Conservation (phyloP, 2,888 invertebrate species). For the Alloplasta piceator region DNA sequence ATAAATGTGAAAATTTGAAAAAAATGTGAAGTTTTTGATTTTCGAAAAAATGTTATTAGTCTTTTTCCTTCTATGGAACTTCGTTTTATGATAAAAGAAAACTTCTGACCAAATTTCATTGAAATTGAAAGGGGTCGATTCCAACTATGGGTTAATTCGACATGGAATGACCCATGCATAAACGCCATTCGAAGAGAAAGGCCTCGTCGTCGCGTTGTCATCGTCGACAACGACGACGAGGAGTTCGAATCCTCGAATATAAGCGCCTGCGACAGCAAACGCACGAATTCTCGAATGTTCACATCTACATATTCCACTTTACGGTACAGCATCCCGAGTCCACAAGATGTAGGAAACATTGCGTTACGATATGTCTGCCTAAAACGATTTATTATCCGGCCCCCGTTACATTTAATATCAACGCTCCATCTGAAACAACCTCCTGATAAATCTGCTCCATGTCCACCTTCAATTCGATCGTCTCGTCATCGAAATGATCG, state of each 20-base stretch:
- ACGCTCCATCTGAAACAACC: slow-evolving; percentile 24
- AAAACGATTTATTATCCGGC: slow-evolving; percentile 40
- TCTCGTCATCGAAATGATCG: too few species aligned
- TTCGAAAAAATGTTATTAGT: too few species aligned
- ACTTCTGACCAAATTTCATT: too few species aligned
- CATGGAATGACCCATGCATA: too few species aligned
- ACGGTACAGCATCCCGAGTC: slow-evolving; percentile 8
- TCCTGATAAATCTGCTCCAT: neutral
- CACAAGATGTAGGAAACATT: slow-evolving; percentile 45
- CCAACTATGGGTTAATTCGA: too few species aligned
- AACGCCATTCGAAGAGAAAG: slow-evolving; percentile 53
- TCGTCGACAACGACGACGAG: slow-evolving; percentile 22
- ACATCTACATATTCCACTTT: neutral
- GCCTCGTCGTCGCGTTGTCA: slow-evolving; percentile 29
- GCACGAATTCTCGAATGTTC: slow-evolving; percentile 28
- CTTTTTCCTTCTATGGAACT: too few species aligned
- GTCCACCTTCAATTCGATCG: too few species aligned
- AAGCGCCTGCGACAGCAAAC: neutral
- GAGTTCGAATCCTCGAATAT: slow-evolving; percentile 46
- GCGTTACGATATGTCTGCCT: slow-evolving; percentile 23
- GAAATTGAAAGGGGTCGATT: too few species aligned
- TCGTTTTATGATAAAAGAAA: too few species aligned
- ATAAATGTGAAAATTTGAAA: too few species aligned
- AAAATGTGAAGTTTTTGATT: too few species aligned
- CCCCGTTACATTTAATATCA: slow-evolving; percentile 29